Evolutionary conservation across 2,113 vertebrate species (phyloP).

Genomic region (Hipposideros armiger): DNA sequence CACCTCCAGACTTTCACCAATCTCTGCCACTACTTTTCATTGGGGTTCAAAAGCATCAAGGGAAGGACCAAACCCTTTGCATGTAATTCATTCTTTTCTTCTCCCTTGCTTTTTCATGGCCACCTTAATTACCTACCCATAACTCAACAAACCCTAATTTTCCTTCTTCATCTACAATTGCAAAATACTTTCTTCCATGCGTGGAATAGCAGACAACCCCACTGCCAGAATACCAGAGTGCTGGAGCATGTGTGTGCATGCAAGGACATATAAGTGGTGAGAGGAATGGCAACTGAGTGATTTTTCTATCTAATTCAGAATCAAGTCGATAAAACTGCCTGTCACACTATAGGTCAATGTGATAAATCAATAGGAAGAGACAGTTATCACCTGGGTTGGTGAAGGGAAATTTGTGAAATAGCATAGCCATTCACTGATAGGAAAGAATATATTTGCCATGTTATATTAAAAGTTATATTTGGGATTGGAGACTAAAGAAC

Average conservation of each 20-base stretch:
- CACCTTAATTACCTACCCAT: not conserved
- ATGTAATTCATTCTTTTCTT: not conserved
- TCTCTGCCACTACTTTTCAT: not conserved
- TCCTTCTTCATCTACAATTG: not conserved
- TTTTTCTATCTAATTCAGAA: not conserved
- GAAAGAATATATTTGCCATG: not conserved
- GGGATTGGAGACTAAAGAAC: not conserved
- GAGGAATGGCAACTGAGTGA: too few species aligned
- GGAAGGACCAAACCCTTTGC: not conserved
- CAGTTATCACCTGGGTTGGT: not conserved
- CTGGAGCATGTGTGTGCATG: not conserved
- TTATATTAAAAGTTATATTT: not conserved
- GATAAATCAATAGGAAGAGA: not conserved
- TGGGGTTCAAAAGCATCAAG: not conserved
- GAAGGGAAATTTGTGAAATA: not conserved
- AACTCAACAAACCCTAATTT: not conserved
- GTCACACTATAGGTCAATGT: not conserved
- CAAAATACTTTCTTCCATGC: not conserved
- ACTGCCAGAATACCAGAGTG: rapidly evolving
- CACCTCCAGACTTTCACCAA: not conserved
- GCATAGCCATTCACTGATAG: not conserved
- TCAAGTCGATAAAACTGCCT: not conserved
- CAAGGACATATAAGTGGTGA: not conserved
- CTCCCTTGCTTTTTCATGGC: not conserved
- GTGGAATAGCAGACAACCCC: rapidly evolving